Evolutionary conservation across 1,140 invertebrate species (phyloP), one percentile per base, ranked within the genome.

Genomic region (Acromyrmex heyeri): DNA sequence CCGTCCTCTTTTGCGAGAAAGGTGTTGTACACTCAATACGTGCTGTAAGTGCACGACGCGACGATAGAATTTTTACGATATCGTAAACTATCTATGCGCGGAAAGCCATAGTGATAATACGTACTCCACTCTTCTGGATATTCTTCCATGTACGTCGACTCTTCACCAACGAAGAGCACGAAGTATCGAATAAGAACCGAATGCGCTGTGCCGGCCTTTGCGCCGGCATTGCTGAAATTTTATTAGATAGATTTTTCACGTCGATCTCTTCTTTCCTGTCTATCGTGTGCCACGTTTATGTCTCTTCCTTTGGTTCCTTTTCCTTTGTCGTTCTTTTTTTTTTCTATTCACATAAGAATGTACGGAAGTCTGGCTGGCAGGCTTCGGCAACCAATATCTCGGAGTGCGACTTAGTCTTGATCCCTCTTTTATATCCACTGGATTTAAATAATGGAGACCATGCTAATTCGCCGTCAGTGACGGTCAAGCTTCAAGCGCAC

Each of bases 401-500:
- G 73, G 90, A 92, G 92, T 92, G 89, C 90, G 93, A 92, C 92
- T 94, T 94, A 94, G 86, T 64, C 88, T 82, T 93, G 93, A 94
- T 94, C 93, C 93, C 90, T 89, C 87, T 89, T 94, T 94, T 93
- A 93, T 93, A 93, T 91, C 82, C 87, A 73, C 67, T 90, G 90
- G 92, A 94, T 94, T 94, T 93, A 92, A 94, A 93, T 94, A 94
- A 94, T 94, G 90, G 91, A 91, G 82, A 85, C 88, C 53, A 78
- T 72, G 86, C 89, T 94, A 93, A 93, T 94, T 94, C 85, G 86
- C 77, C 73, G 77, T 27, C 87, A 86, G 79, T 30, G 89, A 87
- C 75, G 85, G 79, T 85, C 90, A 88, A 87, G 87, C 44, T 38
- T 59, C 55, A 27, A 72, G 44, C 24, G 72, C 27, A 30, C 24